Percentiles rank a stretch among this genome's conserved stretches.
Conservation (phyloP, 2,797 vertebrate genomes). For the Sciurus vulgaris region DNA sequence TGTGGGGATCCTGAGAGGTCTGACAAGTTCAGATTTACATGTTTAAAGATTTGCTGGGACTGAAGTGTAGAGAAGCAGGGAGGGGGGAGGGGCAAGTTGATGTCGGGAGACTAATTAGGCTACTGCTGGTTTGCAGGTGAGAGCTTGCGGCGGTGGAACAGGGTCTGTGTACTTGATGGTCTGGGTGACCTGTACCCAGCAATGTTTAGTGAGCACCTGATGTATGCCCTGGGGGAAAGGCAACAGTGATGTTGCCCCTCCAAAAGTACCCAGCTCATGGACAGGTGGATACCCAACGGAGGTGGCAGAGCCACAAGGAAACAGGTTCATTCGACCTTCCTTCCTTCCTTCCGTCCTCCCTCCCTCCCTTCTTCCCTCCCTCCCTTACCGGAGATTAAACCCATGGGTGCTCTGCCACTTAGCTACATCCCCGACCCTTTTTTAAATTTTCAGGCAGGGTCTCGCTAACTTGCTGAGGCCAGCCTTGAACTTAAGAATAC, state of each 20-base stretch:
- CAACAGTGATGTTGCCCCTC: background rate
- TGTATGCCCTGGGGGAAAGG: background rate
- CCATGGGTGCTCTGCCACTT: too few relatives aligned
- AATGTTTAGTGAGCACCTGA: background rate
- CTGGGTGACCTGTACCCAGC: background rate
- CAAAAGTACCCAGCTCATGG: background rate
- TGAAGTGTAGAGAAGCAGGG: background rate
- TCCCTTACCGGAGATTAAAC: too few relatives aligned
- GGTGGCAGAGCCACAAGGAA: background rate
- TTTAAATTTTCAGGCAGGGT: too few relatives aligned
- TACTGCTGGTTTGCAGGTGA: background rate
- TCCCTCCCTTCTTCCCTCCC: too few relatives aligned
- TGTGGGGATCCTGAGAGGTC: conserved; percentile 56
- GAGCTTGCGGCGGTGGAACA: background rate
- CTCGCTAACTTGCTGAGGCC: too few relatives aligned
- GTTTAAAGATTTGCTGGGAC: conserved; percentile 62
- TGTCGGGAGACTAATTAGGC: background rate
- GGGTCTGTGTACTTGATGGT: background rate
- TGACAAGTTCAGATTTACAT: conserved; percentile 66
- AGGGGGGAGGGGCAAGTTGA: background rate
- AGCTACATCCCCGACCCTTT: too few relatives aligned
- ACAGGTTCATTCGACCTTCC: too few relatives aligned
- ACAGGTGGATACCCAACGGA: background rate
- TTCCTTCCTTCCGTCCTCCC: too few relatives aligned
- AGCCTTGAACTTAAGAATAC: too few relatives aligned